phyloP scores from a whole-genome alignment of 2,797 vertebrate genomes.

The Meriones psammophilus region DNA sequence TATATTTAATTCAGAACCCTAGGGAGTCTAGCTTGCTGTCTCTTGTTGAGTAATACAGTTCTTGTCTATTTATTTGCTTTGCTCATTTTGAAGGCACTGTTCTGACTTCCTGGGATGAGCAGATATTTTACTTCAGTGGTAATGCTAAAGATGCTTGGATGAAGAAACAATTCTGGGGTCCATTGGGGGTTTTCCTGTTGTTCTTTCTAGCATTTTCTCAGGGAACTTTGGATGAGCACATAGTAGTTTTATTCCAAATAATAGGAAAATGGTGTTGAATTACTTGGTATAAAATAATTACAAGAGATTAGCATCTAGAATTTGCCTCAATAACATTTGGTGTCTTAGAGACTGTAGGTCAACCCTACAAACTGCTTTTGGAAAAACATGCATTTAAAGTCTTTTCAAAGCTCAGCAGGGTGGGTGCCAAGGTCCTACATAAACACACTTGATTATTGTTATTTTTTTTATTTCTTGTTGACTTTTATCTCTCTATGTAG shows the following conservation, averaged over 20 bases:
- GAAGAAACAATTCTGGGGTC: not conserved
- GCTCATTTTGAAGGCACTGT: conserved; percentile 7
- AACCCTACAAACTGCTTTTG: conserved; percentile 52
- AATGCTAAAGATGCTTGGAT: conserved; percentile 44
- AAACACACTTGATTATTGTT: conserved; percentile 68
- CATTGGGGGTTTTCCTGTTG: not conserved
- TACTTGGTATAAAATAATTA: conserved; percentile 55
- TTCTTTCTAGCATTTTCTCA: not conserved
- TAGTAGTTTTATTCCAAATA: not conserved
- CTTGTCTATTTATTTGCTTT: not conserved
- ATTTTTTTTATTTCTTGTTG: conserved; percentile 69
- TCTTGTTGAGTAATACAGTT: conserved; percentile 30
- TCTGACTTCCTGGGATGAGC: conserved; percentile 5
- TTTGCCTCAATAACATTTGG: conserved; percentile 41
- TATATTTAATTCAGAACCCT: conserved; percentile 28
- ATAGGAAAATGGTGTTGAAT: conserved; percentile 33
- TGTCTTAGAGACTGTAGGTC: conserved; percentile 15
- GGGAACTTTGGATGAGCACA: not conserved
- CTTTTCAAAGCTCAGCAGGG: conserved; percentile 63
- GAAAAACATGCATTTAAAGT: conserved; percentile 67
- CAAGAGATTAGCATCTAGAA: conserved; percentile 29
- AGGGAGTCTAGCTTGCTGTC: not conserved
- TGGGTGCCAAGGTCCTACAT: conserved; percentile 45
- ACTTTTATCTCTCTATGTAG: conserved; percentile 64
- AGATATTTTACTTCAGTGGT: conserved; percentile 21